These are phyloP conservation scores for Anthophora plumipes DNA, from an alignment of 2,888 invertebrate genomes.

Conservation along the genomic window DNA sequence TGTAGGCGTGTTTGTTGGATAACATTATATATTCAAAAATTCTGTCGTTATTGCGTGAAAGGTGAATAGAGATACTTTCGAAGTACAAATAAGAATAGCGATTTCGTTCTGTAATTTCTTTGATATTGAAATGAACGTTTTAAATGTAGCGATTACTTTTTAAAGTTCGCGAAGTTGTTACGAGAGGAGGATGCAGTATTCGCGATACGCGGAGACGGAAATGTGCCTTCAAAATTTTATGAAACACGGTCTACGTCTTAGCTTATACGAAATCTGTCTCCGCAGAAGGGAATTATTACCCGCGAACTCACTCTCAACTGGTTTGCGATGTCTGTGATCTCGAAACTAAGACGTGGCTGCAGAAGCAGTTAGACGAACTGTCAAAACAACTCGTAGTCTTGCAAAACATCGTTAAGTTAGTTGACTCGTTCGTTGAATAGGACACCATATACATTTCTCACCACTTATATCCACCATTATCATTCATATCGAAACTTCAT, in stretches of 20 bases:
- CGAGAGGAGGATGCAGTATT: background rate
- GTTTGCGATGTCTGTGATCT: conserved; percentile 2
- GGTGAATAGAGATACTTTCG: too few species aligned
- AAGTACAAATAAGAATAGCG: too few species aligned
- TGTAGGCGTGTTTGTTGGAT: too few species aligned
- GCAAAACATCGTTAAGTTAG: background rate
- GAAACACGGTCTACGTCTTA: background rate
- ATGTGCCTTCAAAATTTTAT: background rate
- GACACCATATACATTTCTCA: background rate
- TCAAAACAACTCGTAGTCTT: conserved; percentile 17
- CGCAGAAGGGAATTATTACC: conserved; percentile 4
- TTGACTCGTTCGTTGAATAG: background rate
- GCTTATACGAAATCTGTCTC: background rate
- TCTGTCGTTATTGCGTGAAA: too few species aligned
- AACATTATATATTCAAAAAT: too few species aligned
- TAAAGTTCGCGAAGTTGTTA: background rate
- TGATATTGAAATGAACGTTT: too few species aligned
- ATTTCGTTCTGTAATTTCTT: too few species aligned
- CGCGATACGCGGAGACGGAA: background rate
- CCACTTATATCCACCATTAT: too few species aligned
- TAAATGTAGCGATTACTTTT: background rate
- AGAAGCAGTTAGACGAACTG: conserved; percentile 4
- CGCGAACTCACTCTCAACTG: conserved; percentile 1
- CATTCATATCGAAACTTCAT: too few species aligned
- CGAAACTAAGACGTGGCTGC: background rate